Base-by-base conservation (phyloP, 2,888 invertebrate genomes). In the Agriopis marginaria region DNA sequence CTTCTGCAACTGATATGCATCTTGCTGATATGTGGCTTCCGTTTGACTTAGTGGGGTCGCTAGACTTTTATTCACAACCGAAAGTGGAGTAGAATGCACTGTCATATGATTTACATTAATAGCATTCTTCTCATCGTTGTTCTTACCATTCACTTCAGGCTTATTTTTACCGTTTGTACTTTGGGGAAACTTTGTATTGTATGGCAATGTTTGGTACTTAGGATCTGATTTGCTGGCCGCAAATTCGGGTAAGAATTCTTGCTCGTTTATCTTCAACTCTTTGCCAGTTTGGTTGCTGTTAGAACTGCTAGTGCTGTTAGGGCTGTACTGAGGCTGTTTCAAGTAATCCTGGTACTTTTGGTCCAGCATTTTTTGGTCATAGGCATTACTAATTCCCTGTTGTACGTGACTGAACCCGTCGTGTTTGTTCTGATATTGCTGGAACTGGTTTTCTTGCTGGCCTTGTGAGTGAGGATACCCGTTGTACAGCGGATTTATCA, bases 191-290 rank as follows among this genome's bases (percentile, higher is more conserved):
- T 98, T 98, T 49, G 97, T 97, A 86, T 97, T 98, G 92, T 98
- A 97, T 79, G 98, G 98, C 90, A 98, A 94, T 42, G 98, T 98
- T 94, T 98, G 98, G 94, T 97, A 98, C 91, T 98, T 99, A 53
- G 97, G 98, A 89, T 98, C 98, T 66, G 97, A 97, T 88, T 98
- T 98, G 82, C 96, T 97, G 40, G 97, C 96, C 71, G 96, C 96
- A 84, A 97, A 97, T 82, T 97, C 96, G 66, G 96, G 95, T 23
- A 95, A 89, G 76, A 94, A 94, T 80, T 96, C 95, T 80, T 94
- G 94, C 80, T 93, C 95, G 77, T 91, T 95, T 78, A 92, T 91
- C 86, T 93, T 94, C 55, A 90, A 80, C 76, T 93, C 94, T 83
- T 93, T 94, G 14, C 90, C 89, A 47, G 89, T 90, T 88, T 93